phyloP scores from a whole-genome alignment of 1,140 invertebrate genomes.

The Psilanteris sp. region DNA sequence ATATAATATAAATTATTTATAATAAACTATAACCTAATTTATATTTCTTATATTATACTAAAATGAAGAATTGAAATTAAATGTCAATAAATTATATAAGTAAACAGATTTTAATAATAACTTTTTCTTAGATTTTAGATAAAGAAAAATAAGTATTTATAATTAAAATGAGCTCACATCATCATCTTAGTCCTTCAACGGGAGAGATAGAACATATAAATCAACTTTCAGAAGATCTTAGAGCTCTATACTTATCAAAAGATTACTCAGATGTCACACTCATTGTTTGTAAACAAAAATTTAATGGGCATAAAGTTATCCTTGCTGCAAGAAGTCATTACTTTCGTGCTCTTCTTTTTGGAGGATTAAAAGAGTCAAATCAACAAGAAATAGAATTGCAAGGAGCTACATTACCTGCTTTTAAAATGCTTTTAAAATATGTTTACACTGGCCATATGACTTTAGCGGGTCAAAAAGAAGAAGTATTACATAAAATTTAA shows the following conservation, averaged over 20 bases:
- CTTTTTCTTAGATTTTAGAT: slow-evolving; percentile 6
- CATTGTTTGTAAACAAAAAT: slow-evolving; percentile 89
- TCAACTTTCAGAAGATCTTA: slow-evolving; percentile 87
- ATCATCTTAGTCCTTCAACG: slow-evolving; percentile 68
- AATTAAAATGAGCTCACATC: slow-evolving; percentile 68
- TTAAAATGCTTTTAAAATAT: slow-evolving; percentile 94
- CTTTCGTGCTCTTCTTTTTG: slow-evolving; percentile 94
- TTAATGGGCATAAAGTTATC: slow-evolving; percentile 94
- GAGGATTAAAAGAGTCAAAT: slow-evolving; percentile 93
- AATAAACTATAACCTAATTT: too few relatives aligned
- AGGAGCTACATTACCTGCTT: slow-evolving; percentile 91
- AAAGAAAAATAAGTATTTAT: neutral
- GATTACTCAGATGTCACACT: slow-evolving; percentile 96
- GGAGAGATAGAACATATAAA: slow-evolving; percentile 71
- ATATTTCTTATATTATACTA: too few relatives aligned
- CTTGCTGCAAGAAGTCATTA: slow-evolving; percentile 96
- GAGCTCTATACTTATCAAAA: slow-evolving; percentile 89
- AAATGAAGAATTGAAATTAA: too few relatives aligned
- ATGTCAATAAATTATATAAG: too few relatives aligned
- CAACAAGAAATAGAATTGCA: slow-evolving; percentile 90
- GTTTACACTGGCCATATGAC: slow-evolving; percentile 96
- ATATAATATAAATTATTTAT: too few relatives aligned
- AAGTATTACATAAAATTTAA: slow-evolving; percentile 64
- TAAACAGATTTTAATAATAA: too few relatives aligned
- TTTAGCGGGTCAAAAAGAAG: slow-evolving; percentile 86